A percentile compares a stretch with the other conserved stretches of the same genome.
These are phyloP conservation scores for Emydocephalus ijimae DNA, from an alignment of 2,113 vertebrate species.

Conservation along the genomic window DNA sequence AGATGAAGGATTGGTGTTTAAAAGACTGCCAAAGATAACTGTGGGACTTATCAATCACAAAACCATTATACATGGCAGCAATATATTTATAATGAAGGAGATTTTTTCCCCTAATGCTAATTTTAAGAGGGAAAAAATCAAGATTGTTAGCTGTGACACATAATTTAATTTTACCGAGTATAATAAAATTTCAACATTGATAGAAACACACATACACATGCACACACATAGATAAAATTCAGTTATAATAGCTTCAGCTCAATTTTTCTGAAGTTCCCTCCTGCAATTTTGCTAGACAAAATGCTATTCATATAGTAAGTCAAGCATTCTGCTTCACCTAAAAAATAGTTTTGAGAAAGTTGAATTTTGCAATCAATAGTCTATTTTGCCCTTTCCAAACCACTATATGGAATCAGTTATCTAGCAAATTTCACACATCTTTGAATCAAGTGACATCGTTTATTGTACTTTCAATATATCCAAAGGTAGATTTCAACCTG, in stretches of 20 bases:
- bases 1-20: slow-evolving; percentile 80
- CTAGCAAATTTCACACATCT: background rate
- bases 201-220: background rate
- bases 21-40: slow-evolving; percentile 76
- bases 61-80: slow-evolving; percentile 49
- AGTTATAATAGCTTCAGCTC: background rate
- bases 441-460: background rate
- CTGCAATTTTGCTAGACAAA: background rate
- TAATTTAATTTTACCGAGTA: slow-evolving; percentile 68
- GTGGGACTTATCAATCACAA: slow-evolving; percentile 76
- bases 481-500: background rate
- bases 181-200: slow-evolving; percentile 62
- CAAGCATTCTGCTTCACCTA: too few relatives aligned
- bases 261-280: background rate
- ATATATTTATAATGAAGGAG: slow-evolving; percentile 71
- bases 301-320: background rate
- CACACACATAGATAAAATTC: background rate
- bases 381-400: background rate
- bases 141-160: slow-evolving; percentile 67
- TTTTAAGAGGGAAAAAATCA: slow-evolving; percentile 68
- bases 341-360: background rate
- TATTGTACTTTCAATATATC: background rate
- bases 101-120: slow-evolving; percentile 61
- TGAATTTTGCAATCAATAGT: background rate
- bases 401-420: background rate